Conservation (phyloP, 2,888 invertebrate species). For the Ectemnius lituratus region DNA sequence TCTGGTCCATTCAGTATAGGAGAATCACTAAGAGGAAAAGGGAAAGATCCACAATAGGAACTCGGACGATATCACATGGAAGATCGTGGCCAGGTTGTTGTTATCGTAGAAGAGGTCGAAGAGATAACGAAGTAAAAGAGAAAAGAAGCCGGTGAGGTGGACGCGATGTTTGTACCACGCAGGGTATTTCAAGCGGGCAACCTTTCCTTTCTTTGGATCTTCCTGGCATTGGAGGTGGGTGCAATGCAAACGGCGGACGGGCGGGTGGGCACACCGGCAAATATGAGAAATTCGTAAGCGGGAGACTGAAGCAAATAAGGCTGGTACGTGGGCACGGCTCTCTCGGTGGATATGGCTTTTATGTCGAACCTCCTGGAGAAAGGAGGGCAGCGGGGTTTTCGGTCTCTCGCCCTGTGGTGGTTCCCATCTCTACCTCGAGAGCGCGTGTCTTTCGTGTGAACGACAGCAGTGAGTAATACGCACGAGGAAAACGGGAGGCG, state of each 20-base stretch:
- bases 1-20: no score
- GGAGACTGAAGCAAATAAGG: neutral
- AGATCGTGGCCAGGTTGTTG: neutral
- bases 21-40: no score
- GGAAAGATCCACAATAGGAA: neutral
- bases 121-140: neutral
- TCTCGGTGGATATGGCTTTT: conserved; percentile 1
- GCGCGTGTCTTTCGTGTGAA: neutral
- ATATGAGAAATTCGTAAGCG: conserved; percentile 10
- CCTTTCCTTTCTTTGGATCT: neutral
- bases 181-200: neutral
- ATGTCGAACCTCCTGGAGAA: conserved; percentile 9
- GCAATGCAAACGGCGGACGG: neutral
- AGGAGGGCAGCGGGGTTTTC: conserved; percentile 15
- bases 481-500: neutral
- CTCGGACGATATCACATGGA: neutral
- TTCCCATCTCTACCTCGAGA: neutral
- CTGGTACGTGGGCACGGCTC: neutral
- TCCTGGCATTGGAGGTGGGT: neutral
- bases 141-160: neutral
- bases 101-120: neutral
- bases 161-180: neutral
- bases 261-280: neutral
- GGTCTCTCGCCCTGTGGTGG: neutral
- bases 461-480: conserved; percentile 10